Evolutionary conservation across 2,113 vertebrate genomes (phyloP), one percentile per base, ranked within the genome.

Genomic region (Carassius carassius): DNA sequence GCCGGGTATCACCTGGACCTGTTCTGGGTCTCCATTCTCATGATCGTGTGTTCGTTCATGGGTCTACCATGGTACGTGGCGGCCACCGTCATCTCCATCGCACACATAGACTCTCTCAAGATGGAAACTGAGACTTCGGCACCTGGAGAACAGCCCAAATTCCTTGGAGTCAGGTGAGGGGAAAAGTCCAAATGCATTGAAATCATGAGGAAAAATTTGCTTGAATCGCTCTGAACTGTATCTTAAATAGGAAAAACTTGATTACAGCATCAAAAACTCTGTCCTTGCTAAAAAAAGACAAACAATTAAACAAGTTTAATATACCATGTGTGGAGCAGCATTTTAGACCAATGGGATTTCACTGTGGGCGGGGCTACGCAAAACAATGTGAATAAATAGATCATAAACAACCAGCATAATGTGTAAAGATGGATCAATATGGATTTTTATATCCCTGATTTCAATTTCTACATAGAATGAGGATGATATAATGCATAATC

Each of bases 71-170:
- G 98, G 98, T 99, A 99, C 0, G 98, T 99, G 58, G 98, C 98
- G 0, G 98, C 98, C 29, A 99, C 98, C 0, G 98, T 99, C 77
- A 99, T 99, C 93, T 99, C 98, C 90, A 99, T 99, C 1, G 98
- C 98, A 29, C 98, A 99, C 91, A 97, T 99, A 0, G 98, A 99
- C 93, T 99, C 97, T 69, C 93, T 99, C 91, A 99, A 98, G 94
- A 99, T 99, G 98, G 98, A 99, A 92, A 99, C 98, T 0, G 92
- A 99, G 93, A 99, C 98, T 0, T 99, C 97, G 0, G 98, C 98
- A 0, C 98, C 98, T 0, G 98, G 98, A 80, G 98, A 99, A 35
- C 95, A 96, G 88, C 98, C 98, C 12, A 99, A 99, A 89, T 99
- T 99, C 90, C 92, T 99, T 35, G 98, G 98, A 81, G 98, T 99